These are phyloP conservation scores for Probaryconus sp. DNA, from an alignment of 1,140 invertebrate species.

Conservation along the genomic window DNA sequence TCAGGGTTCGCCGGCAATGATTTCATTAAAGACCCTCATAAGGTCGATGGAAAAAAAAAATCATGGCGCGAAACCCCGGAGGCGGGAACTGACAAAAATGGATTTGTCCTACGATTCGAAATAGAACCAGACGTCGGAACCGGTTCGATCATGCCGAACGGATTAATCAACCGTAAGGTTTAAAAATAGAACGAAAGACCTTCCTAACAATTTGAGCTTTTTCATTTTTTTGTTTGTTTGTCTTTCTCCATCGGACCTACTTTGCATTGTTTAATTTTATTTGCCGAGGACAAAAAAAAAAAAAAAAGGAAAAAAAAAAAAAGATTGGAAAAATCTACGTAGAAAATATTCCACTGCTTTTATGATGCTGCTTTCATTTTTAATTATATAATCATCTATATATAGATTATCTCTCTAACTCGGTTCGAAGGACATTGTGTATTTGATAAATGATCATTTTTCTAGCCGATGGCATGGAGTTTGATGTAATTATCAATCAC, in stretches of 20 bases:
- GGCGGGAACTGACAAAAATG: conserved; percentile 64
- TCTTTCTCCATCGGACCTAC: too few relatives aligned
- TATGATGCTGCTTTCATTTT: too few relatives aligned
- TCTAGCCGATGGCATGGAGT: conserved; percentile 3
- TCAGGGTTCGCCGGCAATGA: conserved; percentile 65
- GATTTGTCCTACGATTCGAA: conserved; percentile 40
- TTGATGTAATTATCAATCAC: conserved; percentile 46
- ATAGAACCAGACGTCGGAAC: conserved; percentile 6
- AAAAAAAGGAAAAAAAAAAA: too few relatives aligned
- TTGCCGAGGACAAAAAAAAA: too few relatives aligned
- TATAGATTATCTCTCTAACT: conserved; percentile 37
- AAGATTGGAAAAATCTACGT: too few relatives aligned
- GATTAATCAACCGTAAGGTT: conserved; percentile 27
- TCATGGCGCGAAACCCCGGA: conserved; percentile 35
- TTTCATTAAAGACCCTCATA: conserved; percentile 69
- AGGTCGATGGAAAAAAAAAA: conserved; percentile 50
- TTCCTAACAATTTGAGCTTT: too few relatives aligned
- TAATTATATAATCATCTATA: conserved; percentile 20
- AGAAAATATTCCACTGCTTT: background rate
- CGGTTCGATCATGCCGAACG: conserved; percentile 7
- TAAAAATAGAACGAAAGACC: conserved; percentile 31
- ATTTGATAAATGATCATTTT: conserved; percentile 21
- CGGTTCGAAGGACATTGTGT: conserved; percentile 30
- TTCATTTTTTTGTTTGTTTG: too few relatives aligned
- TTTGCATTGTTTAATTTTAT: too few relatives aligned